Conservation (phyloP, 2,888 invertebrate genomes). For the Junonia oenone region DNA sequence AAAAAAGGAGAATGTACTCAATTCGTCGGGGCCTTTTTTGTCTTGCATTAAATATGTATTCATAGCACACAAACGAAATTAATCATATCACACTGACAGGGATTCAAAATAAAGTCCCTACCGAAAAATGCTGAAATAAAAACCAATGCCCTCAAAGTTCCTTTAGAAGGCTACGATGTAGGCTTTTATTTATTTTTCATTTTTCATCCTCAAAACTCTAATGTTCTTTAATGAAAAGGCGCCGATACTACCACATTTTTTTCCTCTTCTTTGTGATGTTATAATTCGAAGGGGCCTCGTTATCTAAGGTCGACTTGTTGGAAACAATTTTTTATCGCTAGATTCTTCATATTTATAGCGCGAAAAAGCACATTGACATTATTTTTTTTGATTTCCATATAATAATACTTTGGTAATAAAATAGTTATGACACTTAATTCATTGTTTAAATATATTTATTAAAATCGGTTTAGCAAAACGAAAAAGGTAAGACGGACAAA, state of each 20-base stretch:
- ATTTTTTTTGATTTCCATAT: too few species aligned
- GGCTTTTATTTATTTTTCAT: constrained; percentile 59
- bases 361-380: too few species aligned
- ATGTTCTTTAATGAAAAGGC: constrained; percentile 72
- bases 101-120: constrained; percentile 15
- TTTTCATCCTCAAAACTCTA: constrained; percentile 65
- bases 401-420: too few species aligned
- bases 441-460: too few species aligned
- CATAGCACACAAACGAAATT: background rate
- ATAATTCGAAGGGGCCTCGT: constrained; percentile 48
- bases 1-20: too few species aligned
- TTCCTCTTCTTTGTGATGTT: constrained; percentile 40
- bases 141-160: constrained; percentile 32
- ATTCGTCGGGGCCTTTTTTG: too few species aligned
- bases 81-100: constrained; percentile 9
- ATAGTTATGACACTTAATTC: too few species aligned
- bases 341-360: background rate
- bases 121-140: constrained; percentile 30
- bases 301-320: constrained; percentile 44
- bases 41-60: background rate
- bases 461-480: too few species aligned
- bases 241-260: constrained; percentile 52
- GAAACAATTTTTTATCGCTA: constrained; percentile 1
- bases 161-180: constrained; percentile 46
- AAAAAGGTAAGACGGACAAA: too few species aligned